Evolutionary conservation across 2,888 invertebrate genomes (phyloP).

Genomic region (Brenthis daphne): DNA sequence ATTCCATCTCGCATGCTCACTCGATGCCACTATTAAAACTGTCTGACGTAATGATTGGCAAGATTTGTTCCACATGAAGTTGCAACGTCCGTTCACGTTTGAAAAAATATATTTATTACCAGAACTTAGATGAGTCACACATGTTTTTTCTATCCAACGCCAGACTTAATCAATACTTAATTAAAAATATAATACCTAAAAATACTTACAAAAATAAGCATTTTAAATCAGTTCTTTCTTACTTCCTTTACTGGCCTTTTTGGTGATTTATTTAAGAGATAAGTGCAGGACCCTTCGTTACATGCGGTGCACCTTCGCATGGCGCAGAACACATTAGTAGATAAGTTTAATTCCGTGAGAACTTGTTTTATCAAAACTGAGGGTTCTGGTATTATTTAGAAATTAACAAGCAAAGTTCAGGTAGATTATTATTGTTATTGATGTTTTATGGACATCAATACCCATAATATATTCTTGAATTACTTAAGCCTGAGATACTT

Average conservation of each 20-base stretch:
- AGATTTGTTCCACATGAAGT: background rate
- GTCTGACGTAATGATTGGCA: slow-evolving; percentile 4
- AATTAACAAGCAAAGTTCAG: slow-evolving; percentile 9
- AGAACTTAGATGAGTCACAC: too few species aligned
- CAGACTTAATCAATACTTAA: background rate
- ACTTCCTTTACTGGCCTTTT: slow-evolving; percentile 3
- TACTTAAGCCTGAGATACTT: background rate
- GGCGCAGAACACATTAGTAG: slow-evolving; percentile 11
- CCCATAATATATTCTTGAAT: background rate
- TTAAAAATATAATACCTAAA: background rate
- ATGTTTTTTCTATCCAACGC: too few species aligned
- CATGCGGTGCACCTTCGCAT: slow-evolving; percentile 3
- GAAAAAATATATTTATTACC: too few species aligned
- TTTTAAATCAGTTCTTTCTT: background rate
- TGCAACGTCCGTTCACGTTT: background rate
- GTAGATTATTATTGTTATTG: slow-evolving; percentile 6
- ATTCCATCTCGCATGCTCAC: background rate
- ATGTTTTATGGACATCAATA: background rate
- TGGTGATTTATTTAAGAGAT: slow-evolving; percentile 22
- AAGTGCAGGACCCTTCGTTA: slow-evolving; percentile 22
- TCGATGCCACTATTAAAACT: background rate
- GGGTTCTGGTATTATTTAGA: slow-evolving; percentile 4
- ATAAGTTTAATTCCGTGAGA: slow-evolving; percentile 23
- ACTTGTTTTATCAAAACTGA: slow-evolving; percentile 9
- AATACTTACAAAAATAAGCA: background rate